phyloP scores from a whole-genome alignment of 2,888 invertebrate species.

The Andrena camellia region DNA sequence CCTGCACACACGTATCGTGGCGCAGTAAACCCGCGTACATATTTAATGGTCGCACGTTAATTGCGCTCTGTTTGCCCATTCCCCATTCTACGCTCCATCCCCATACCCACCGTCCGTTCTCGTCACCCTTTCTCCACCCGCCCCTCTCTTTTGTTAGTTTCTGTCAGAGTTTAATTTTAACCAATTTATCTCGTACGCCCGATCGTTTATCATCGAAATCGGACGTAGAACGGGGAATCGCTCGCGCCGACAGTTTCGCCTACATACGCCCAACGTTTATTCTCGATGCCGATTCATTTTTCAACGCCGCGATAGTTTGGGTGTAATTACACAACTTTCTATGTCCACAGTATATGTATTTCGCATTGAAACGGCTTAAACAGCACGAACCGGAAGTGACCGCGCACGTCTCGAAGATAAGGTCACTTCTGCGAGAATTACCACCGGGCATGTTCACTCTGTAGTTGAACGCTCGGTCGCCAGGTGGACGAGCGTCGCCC shows the following conservation, averaged over 20 bases:
- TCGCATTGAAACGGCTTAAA: neutral
- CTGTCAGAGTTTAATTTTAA: slow-evolving; percentile 80
- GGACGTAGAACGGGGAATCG: slow-evolving; percentile 37
- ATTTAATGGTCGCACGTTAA: slow-evolving; percentile 83
- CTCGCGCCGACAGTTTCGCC: neutral
- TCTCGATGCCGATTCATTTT: neutral
- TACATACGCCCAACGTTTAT: neutral
- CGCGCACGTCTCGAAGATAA: slow-evolving; percentile 8
- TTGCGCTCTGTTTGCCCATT: slow-evolving; percentile 83
- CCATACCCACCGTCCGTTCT: slow-evolving; percentile 62
- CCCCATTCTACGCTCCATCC: slow-evolving; percentile 71
- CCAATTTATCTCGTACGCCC: slow-evolving; percentile 79
- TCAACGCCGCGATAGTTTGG: neutral
- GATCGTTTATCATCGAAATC: slow-evolving; percentile 74
- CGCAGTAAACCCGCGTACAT: slow-evolving; percentile 78
- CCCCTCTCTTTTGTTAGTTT: slow-evolving; percentile 72
- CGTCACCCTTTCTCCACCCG: slow-evolving; percentile 67
- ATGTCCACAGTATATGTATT: neutral
- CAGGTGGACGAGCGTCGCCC: slow-evolving; percentile 34
- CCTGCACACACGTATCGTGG: slow-evolving; percentile 70
- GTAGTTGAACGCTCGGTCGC: slow-evolving; percentile 15
- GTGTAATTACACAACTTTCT: neutral
- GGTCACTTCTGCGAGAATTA: slow-evolving; percentile 8
- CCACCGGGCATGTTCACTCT: slow-evolving; percentile 5
- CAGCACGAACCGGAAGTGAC: slow-evolving; percentile 14